These are phyloP conservation scores for Agapornis canus DNA, from an alignment of 2,797 vertebrate genomes.

Conservation along the genomic window DNA sequence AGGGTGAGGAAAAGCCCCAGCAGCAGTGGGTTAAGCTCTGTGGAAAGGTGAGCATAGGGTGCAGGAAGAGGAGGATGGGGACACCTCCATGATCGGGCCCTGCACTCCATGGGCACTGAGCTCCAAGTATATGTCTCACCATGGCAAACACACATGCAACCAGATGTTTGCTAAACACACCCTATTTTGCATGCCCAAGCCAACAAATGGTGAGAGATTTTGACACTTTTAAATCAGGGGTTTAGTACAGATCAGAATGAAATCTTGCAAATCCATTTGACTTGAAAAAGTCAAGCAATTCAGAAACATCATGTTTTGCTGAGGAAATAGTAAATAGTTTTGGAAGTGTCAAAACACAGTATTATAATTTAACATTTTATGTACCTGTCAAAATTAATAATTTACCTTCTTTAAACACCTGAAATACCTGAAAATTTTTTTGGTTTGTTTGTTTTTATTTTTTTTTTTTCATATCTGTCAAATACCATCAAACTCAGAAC, in stretches of 20 bases:
- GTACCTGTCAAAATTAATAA: conserved; percentile 28
- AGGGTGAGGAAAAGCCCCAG: background rate
- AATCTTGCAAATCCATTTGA: background rate
- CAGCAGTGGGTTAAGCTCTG: background rate
- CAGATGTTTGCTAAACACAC: background rate
- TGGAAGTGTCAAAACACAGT: background rate
- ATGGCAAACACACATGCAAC: fast-evolving
- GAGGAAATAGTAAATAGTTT: background rate
- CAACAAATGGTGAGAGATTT: fast-evolving
- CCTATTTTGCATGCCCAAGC: background rate
- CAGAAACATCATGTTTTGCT: background rate
- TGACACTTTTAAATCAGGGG: background rate
- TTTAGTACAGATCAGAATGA: background rate
- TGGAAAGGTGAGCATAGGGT: background rate
- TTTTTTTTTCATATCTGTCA: background rate
- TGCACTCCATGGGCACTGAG: fast-evolving
- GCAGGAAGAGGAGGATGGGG: background rate
- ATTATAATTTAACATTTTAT: background rate
- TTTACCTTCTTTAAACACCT: background rate
- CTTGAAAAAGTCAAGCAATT: background rate
- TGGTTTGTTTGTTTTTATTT: too few species aligned
- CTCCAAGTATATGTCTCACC: fast-evolving
- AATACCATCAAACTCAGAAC: background rate
- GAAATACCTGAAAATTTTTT: background rate
- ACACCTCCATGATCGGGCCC: background rate